Percentiles rank a stretch among this genome's conserved stretches.
These are phyloP conservation scores for Pteropus rufus DNA, from an alignment of 2,797 vertebrate genomes.

Conservation along the genomic window DNA sequence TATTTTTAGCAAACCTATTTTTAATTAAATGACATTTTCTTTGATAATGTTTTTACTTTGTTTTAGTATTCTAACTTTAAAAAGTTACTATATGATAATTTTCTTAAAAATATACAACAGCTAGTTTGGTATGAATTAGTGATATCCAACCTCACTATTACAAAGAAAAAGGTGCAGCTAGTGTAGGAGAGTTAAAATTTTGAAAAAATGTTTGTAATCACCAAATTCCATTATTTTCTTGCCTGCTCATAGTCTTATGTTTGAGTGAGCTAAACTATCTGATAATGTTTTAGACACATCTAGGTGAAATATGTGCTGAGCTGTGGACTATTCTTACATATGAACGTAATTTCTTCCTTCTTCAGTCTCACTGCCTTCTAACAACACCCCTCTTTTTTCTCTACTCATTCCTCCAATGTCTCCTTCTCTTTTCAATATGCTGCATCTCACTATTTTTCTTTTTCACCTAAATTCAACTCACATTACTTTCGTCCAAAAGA, in stretches of 20 bases:
- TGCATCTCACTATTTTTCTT: background rate
- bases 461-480: constrained; percentile 7
- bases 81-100: background rate
- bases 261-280: background rate
- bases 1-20: background rate
- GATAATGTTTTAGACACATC: background rate
- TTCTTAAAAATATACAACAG: background rate
- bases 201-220: background rate
- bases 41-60: background rate
- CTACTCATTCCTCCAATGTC: background rate
- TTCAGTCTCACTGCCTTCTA: background rate
- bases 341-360: background rate
- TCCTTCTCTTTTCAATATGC: background rate
- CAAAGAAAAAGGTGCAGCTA: background rate
- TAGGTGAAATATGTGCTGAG: background rate
- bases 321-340: background rate
- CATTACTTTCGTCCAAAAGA: background rate
- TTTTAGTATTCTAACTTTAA: background rate
- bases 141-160: background rate
- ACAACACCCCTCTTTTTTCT: background rate
- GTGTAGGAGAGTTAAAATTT: background rate
- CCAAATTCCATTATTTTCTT: background rate
- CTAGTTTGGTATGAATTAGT: background rate
- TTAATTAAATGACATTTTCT: constrained; percentile 16
- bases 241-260: background rate